Conservation (phyloP, 2,797 vertebrate species). For the Pseudochaenichthys georgianus region DNA sequence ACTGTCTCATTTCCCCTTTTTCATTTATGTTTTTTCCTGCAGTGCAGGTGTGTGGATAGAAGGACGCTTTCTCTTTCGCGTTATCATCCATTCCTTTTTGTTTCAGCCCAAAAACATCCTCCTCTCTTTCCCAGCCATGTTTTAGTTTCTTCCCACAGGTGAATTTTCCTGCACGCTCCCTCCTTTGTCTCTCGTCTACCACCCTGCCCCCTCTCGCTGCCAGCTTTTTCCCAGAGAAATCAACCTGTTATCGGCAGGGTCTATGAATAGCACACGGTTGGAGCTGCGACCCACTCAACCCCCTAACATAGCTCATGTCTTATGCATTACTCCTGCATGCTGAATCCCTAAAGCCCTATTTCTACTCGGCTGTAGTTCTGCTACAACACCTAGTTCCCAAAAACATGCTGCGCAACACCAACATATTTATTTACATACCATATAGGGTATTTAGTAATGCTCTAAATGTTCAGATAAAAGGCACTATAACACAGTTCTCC, state of each 20-base stretch:
- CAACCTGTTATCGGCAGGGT: conserved; percentile 77
- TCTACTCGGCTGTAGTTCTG: conserved; percentile 5
- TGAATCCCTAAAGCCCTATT: conserved; percentile 45
- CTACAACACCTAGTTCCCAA: neutral
- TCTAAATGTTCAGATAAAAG: conserved; percentile 10
- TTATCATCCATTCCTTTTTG: conserved; percentile 49
- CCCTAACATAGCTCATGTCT: conserved; percentile 70
- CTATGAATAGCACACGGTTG: conserved; percentile 78
- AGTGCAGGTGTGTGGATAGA: conserved; percentile 36
- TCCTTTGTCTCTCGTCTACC: conserved; percentile 68
- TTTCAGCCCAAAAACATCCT: conserved; percentile 41
- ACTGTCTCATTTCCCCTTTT: conserved; percentile 1
- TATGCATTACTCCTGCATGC: conserved; percentile 62
- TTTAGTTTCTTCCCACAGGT: conserved; percentile 71
- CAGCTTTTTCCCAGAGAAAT: conserved; percentile 74
- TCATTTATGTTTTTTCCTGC: conserved; percentile 4
- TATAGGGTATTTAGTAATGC: conserved; percentile 11
- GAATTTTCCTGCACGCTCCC: conserved; percentile 60
- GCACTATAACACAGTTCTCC: neutral
- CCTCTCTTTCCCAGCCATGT: conserved; percentile 23
- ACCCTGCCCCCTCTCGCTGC: conserved; percentile 40
- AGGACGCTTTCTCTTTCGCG: conserved; percentile 33
- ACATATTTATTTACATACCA: neutral
- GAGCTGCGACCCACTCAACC: conserved; percentile 73
- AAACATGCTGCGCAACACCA: neutral